Conservation (phyloP, 2,113 vertebrate species). For the Megaleporinus macrocephalus region DNA sequence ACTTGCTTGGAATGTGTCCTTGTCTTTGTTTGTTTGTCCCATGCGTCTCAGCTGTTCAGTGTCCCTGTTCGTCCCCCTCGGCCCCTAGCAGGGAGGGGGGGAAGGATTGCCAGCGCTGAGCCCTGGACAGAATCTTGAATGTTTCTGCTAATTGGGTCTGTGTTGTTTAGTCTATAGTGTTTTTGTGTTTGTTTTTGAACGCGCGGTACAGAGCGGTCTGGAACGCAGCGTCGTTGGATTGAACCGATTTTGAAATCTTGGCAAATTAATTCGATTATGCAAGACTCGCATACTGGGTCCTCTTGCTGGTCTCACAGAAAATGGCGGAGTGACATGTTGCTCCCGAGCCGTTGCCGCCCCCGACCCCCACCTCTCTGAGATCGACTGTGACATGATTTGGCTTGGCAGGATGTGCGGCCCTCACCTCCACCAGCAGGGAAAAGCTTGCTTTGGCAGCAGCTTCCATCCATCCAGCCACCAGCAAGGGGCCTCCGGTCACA, state of each 20-base stretch:
- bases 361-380: background rate
- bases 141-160: background rate
- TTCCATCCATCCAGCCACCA: background rate
- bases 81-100: background rate
- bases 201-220: background rate
- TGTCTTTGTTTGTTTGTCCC: background rate
- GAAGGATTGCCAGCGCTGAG: background rate
- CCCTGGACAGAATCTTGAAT: background rate
- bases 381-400: conserved; percentile 21
- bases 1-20: background rate
- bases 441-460: background rate
- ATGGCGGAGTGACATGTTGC: background rate
- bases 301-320: background rate
- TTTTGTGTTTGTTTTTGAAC: background rate
- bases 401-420: conserved; percentile 19
- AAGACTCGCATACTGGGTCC: background rate
- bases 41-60: background rate
- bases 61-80: background rate
- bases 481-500: background rate
- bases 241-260: background rate
- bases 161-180: background rate
- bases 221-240: background rate
- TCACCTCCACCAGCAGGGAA: background rate
- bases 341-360: background rate
- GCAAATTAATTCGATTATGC: background rate